These are phyloP conservation scores for Neocrepidodera transversa DNA, from an alignment of 2,888 invertebrate genomes.

Conservation along the genomic window DNA sequence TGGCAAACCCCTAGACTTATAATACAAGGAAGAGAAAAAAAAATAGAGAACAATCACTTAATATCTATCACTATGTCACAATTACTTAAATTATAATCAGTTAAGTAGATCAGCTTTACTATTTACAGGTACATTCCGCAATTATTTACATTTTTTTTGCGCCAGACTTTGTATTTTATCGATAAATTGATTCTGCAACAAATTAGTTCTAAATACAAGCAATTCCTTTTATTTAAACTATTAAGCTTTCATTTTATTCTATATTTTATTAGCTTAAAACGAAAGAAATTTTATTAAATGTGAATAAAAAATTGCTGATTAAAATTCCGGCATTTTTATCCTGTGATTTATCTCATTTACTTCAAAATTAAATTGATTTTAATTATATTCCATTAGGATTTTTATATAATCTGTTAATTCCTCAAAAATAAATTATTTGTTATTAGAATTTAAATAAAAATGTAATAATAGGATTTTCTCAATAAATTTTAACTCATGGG, in stretches of 20 bases:
- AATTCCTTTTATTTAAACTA: no score
- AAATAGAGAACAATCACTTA: background rate
- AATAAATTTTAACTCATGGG: no score
- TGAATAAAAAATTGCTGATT: background rate
- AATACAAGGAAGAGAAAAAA: slow-evolving; percentile 33
- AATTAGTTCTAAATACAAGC: background rate
- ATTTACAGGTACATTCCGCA: slow-evolving; percentile 25
- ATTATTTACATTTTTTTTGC: slow-evolving; percentile 1
- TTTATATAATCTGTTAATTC: no score
- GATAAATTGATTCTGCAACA: background rate
- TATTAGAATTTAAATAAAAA: no score
- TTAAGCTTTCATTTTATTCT: no score
- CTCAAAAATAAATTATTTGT: no score
- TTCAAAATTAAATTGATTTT: no score
- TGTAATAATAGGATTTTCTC: no score
- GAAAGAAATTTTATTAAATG: no score
- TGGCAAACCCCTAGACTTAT: slow-evolving; percentile 47
- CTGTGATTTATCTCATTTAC: no score
- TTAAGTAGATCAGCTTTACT: slow-evolving; percentile 14
- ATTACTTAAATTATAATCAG: slow-evolving; percentile 10
- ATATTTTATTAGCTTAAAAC: background rate
- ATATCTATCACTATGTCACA: slow-evolving; percentile 5
- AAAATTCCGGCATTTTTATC: background rate
- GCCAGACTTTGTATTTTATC: background rate
- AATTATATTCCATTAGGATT: no score